Evolutionary conservation across 2,888 invertebrate species (phyloP), one percentile per base, ranked within the genome.

Genomic region (Lissocephala sabroskyi): DNA sequence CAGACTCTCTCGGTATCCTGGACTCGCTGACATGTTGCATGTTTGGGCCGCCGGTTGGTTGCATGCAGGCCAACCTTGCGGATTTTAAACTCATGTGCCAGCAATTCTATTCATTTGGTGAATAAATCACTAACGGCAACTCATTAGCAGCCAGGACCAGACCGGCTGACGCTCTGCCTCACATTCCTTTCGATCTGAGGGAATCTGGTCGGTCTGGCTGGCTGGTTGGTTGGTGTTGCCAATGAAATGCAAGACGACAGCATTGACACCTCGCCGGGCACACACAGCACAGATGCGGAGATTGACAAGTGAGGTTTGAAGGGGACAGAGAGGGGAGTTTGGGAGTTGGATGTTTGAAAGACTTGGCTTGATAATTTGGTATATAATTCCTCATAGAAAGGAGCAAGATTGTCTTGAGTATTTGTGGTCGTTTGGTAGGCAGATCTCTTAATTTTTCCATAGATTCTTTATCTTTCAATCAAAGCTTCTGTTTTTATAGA

Each of bases 91-190:
- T 47, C 50, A 68, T 73, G 55, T 58, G 62, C 59, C 61, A 56
- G 67, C 67, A 70, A 73, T 75, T 75, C 78, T 64, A 71, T 76
- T 78, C 65, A 71, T 71, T 79, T 74, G 53, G 52, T 47, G 68
- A 73, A 75, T 75, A 77, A 79, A 74, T 71, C 76, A 68, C 78
- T 68, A 73, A 78, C 76, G 75, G 79, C 79, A 59, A 79, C 73
- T 79, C 78, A 78, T 78, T 78, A 78, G 79, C 79, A 68, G 70
- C 58, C 65, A 62, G 62, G 66, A 23, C 23, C 23, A 23, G 41
- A 46, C n/a, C n/a, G n/a, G n/a, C n/a, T n/a, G n/a, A n/a, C 23
- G 4, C 7, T 23, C 41, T 46, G 40, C 46, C 40, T 41, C 40
- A 46, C 46, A 46, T 40, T 43, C 35, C 35, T 33, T 35, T 26